Conservation (phyloP, 1,140 invertebrate genomes). For the Cydia pomonella region DNA sequence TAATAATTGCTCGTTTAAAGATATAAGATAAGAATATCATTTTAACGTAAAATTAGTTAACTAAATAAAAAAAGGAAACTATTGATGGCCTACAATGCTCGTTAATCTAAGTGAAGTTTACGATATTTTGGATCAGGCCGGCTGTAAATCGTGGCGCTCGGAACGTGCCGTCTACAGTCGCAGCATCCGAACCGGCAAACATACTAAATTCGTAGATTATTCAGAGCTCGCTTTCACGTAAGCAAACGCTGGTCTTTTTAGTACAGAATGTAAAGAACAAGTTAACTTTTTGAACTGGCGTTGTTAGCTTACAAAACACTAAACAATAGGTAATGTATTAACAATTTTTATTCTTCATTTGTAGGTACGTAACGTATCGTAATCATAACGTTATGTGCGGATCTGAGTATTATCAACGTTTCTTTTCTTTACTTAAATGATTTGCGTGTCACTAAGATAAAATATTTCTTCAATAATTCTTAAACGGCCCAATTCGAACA, state of each 20-base stretch:
- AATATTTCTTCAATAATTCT: too few relatives aligned
- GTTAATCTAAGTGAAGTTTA: slow-evolving; percentile 29
- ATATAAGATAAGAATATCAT: neutral
- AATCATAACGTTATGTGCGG: too few relatives aligned
- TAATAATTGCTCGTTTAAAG: too few relatives aligned
- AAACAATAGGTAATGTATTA: neutral
- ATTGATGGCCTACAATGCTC: slow-evolving; percentile 4
- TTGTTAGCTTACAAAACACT: neutral
- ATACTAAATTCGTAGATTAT: slow-evolving; percentile 26
- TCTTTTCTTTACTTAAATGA: too few relatives aligned
- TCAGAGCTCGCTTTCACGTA: slow-evolving; percentile 21
- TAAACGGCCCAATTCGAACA: too few relatives aligned
- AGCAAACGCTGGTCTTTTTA: slow-evolving; percentile 20
- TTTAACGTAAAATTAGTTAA: neutral
- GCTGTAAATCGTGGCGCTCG: slow-evolving; percentile 22
- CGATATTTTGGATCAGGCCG: slow-evolving; percentile 5
- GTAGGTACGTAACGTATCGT: too few relatives aligned
- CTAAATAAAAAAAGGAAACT: neutral
- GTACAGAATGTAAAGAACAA: neutral
- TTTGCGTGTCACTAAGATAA: too few relatives aligned
- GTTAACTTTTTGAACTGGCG: neutral
- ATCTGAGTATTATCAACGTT: too few relatives aligned
- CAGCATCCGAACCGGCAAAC: slow-evolving; percentile 17
- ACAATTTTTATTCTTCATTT: too few relatives aligned
- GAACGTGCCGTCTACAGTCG: slow-evolving; percentile 24